Conservation (phyloP, 2,888 invertebrate species). For the Apamea monoglypha region DNA sequence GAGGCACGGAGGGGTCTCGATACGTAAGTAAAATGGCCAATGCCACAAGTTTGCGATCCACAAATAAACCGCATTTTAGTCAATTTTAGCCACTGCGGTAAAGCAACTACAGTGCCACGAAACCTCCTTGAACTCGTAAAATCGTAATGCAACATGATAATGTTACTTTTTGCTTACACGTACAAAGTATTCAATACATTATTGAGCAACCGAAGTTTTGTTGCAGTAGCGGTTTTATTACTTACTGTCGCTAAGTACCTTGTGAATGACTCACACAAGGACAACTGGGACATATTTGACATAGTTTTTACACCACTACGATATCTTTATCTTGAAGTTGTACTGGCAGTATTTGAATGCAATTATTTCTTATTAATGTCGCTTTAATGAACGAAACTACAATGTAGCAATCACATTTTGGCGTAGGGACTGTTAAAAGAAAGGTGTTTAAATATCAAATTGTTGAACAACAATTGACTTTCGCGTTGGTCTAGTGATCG, state of each 20-base stretch:
- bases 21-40: background rate
- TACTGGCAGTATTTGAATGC: constrained; percentile 34
- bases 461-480: background rate
- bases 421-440: background rate
- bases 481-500: background rate
- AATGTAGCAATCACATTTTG: constrained; percentile 41
- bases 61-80: constrained; percentile 3
- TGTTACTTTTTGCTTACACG: constrained; percentile 48
- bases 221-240: constrained; percentile 54
- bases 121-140: constrained; percentile 45
- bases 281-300: constrained; percentile 55
- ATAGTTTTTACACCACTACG: constrained; percentile 51
- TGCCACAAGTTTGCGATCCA: background rate
- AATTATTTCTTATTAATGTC: constrained; percentile 20
- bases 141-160: constrained; percentile 37
- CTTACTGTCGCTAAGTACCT: constrained; percentile 50
- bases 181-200: constrained; percentile 48
- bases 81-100: constrained; percentile 7
- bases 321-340: constrained; percentile 46
- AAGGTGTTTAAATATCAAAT: constrained; percentile 15
- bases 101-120: constrained; percentile 23
- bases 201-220: constrained; percentile 60
- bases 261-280: constrained; percentile 60
- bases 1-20: background rate
- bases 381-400: constrained; percentile 30